Conservation (phyloP, 2,888 invertebrate species). For the Orchesella flavescens region DNA sequence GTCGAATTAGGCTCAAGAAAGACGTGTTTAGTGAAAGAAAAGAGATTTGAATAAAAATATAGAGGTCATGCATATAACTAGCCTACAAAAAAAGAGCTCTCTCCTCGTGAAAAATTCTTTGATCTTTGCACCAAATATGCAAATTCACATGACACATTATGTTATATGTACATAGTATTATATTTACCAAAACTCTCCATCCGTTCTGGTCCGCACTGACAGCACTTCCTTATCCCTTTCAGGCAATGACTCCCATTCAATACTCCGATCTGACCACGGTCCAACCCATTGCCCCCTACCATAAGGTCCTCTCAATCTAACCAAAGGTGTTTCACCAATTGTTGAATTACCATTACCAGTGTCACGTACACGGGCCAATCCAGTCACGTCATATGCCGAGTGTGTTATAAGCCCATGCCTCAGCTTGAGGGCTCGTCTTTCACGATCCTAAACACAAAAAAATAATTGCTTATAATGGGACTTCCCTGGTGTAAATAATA, state of each 20-base stretch:
- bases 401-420: constrained; percentile 81
- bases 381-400: constrained; percentile 80
- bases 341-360: constrained; percentile 72
- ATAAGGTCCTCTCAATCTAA: constrained; percentile 81
- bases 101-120: too few relatives aligned
- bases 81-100: neutral
- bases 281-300: constrained; percentile 83
- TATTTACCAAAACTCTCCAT: constrained; percentile 82
- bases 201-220: constrained; percentile 79
- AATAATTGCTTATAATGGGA: constrained; percentile 50
- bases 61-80: neutral
- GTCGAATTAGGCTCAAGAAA: neutral
- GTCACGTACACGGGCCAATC: constrained; percentile 81
- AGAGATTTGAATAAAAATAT: neutral
- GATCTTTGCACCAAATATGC: too few relatives aligned
- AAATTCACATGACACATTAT: too few relatives aligned
- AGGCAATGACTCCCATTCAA: constrained; percentile 82
- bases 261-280: constrained; percentile 82
- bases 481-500: constrained; percentile 29
- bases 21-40: neutral
- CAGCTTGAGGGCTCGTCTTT: constrained; percentile 77
- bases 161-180: too few relatives aligned
- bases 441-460: constrained; percentile 75
- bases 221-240: constrained; percentile 80
- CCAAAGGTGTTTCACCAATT: constrained; percentile 78